Evolutionary conservation across 2,888 invertebrate genomes (phyloP).

Genomic region (Rhopalosiphum nymphaeae): DNA sequence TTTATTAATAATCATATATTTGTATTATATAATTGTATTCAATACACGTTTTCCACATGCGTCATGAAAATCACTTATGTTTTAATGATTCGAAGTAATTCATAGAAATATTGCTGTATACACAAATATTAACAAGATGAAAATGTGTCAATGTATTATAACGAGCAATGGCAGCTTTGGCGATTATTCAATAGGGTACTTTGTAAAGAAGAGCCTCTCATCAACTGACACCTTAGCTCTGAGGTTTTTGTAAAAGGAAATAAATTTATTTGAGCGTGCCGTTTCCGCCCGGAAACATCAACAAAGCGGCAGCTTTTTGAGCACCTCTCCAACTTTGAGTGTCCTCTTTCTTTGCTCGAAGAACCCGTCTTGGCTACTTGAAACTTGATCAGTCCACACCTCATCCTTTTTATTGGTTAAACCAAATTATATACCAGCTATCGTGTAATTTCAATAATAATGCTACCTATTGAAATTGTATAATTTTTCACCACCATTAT

Average conservation of each 20-base stretch:
- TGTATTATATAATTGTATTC: not conserved
- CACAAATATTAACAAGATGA: constrained; percentile 54
- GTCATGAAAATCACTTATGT: not conserved
- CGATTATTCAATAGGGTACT: constrained; percentile 65
- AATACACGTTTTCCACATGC: not conserved
- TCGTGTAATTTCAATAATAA: constrained; percentile 16
- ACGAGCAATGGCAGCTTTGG: constrained; percentile 54
- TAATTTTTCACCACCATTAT: not conserved
- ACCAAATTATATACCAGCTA: constrained; percentile 40
- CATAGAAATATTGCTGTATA: constrained; percentile 12
- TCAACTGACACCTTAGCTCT: constrained; percentile 64
- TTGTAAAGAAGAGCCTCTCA: constrained; percentile 62
- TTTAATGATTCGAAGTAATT: constrained; percentile 27
- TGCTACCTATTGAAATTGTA: constrained; percentile 6
- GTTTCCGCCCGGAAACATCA: constrained; percentile 62
- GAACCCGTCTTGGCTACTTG: constrained; percentile 60
- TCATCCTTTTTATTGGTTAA: constrained; percentile 51
- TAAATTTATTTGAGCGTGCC: constrained; percentile 64
- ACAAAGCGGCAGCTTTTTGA: constrained; percentile 64
- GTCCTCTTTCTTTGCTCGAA: constrained; percentile 63
- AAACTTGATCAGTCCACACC: constrained; percentile 56
- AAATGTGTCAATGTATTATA: constrained; percentile 60
- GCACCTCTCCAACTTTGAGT: constrained; percentile 63
- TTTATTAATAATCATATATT: not conserved
- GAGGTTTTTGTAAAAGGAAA: constrained; percentile 64